A percentile compares a stretch with the other conserved stretches of the same genome.
phyloP scores from a whole-genome alignment of 2,888 invertebrate genomes.

The Hypomecis atomaria region DNA sequence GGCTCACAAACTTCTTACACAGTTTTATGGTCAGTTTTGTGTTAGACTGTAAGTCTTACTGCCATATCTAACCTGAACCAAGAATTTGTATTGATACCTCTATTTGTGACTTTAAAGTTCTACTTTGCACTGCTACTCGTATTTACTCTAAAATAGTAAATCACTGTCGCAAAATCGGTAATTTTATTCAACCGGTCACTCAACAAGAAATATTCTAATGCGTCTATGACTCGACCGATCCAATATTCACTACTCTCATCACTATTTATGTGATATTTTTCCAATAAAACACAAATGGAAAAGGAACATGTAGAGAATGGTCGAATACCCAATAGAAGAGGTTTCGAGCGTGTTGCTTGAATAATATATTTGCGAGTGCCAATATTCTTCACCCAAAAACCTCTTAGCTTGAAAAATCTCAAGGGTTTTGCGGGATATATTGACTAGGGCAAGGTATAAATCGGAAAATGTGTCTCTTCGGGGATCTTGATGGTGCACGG shows the following conservation, averaged over 20 bases:
- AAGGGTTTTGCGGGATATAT: constrained; percentile 34
- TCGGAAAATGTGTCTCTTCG: constrained; percentile 23
- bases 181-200: too few species aligned
- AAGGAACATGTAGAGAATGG: constrained; percentile 33
- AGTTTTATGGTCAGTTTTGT: too few species aligned
- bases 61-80: too few species aligned
- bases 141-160: too few species aligned
- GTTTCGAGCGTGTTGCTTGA: constrained; percentile 38
- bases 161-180: too few species aligned
- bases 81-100: too few species aligned
- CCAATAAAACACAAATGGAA: constrained; percentile 36
- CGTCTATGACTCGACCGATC: not conserved
- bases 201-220: too few species aligned
- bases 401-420: constrained; percentile 37
- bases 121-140: too few species aligned
- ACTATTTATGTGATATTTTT: constrained; percentile 23
- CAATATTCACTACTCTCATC: constrained; percentile 12
- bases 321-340: constrained; percentile 40
- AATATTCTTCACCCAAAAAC: constrained; percentile 35
- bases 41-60: too few species aligned
- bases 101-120: too few species aligned
- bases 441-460: constrained; percentile 26
- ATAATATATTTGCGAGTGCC: constrained; percentile 41
- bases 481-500: constrained; percentile 21
- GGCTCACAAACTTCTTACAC: too few species aligned